Evolutionary conservation across 1,140 invertebrate species (phyloP).

Genomic region (Zophobas atratus): DNA sequence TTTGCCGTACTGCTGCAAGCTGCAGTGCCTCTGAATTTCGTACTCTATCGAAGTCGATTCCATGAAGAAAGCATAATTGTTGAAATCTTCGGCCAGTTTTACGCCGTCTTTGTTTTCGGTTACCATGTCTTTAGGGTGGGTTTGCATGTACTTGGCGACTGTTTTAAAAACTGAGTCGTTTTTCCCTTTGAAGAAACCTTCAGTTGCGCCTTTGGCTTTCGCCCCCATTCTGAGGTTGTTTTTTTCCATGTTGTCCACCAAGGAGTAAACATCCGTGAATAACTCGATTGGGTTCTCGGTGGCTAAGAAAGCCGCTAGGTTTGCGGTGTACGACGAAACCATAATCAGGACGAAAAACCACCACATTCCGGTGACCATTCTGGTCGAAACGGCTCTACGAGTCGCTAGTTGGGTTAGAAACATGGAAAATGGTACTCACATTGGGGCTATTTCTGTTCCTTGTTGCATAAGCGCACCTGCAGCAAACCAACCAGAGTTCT

Average conservation of each 20-base stretch:
- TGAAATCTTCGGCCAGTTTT: slow-evolving; percentile 74
- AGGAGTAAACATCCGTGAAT: slow-evolving; percentile 84
- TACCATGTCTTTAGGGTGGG: slow-evolving; percentile 77
- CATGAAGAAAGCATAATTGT: slow-evolving; percentile 78
- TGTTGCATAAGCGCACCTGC: slow-evolving; percentile 86
- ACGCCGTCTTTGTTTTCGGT: slow-evolving; percentile 78
- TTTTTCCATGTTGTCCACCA: slow-evolving; percentile 86
- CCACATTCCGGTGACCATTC: slow-evolving; percentile 88
- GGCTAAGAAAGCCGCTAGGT: slow-evolving; percentile 93
- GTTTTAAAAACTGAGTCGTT: slow-evolving; percentile 79
- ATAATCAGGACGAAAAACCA: slow-evolving; percentile 97
- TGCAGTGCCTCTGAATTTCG: slow-evolving; percentile 76
- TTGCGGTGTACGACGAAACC: slow-evolving; percentile 96
- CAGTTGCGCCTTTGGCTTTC: slow-evolving; percentile 74
- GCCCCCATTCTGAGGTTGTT: slow-evolving; percentile 82
- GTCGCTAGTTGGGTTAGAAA: slow-evolving; percentile 2
- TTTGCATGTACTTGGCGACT: slow-evolving; percentile 82
- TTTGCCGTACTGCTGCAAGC: slow-evolving; percentile 76
- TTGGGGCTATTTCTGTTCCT: slow-evolving; percentile 87
- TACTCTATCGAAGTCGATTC: slow-evolving; percentile 81
- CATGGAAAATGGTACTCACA: slow-evolving; percentile 65
- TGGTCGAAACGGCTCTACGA: slow-evolving; percentile 81
- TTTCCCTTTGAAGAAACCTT: slow-evolving; percentile 72
- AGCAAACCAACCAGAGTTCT: slow-evolving; percentile 73
- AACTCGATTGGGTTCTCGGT: slow-evolving; percentile 80